These are phyloP conservation scores for Megalops cyprinoides DNA, from an alignment of 2,797 vertebrate species.

Conservation along the genomic window DNA sequence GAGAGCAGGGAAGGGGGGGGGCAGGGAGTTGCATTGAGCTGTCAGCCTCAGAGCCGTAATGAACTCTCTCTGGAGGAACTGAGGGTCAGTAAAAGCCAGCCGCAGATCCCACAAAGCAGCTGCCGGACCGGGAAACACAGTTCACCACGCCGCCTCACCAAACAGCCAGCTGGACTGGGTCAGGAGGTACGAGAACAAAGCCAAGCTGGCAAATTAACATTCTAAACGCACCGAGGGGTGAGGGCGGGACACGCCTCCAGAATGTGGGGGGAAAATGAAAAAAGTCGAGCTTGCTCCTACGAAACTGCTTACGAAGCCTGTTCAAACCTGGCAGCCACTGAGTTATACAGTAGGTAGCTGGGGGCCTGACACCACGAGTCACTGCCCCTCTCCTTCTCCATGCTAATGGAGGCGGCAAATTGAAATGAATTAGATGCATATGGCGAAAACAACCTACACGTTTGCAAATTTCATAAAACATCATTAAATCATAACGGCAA, in stretches of 20 bases:
- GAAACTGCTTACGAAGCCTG: slow-evolving; percentile 82
- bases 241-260: slow-evolving; percentile 73
- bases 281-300: slow-evolving; percentile 83
- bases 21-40: slow-evolving; percentile 56
- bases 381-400: slow-evolving; percentile 73
- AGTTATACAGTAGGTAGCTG: slow-evolving; percentile 79
- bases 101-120: too few relatives aligned
- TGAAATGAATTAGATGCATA: slow-evolving; percentile 88
- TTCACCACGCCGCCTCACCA: slow-evolving; percentile 75
- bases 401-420: slow-evolving; percentile 86
- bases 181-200: slow-evolving; percentile 81
- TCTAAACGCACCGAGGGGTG: slow-evolving; percentile 74
- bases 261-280: slow-evolving; percentile 74
- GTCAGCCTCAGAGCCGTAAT: slow-evolving; percentile 86
- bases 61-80: slow-evolving; percentile 89
- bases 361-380: slow-evolving; percentile 77
- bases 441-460: slow-evolving; percentile 79
- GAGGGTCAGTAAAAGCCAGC: slow-evolving; percentile 94
- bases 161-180: slow-evolving; percentile 73
- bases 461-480: slow-evolving; percentile 83
- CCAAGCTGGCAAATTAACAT: slow-evolving; percentile 77
- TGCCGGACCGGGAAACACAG: slow-evolving; percentile 69
- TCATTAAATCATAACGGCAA: slow-evolving; percentile 80
- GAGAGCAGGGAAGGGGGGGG: too few relatives aligned
- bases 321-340: slow-evolving; percentile 82